Conservation (phyloP, 1,140 invertebrate genomes). For the Hyles euphorbiae region DNA sequence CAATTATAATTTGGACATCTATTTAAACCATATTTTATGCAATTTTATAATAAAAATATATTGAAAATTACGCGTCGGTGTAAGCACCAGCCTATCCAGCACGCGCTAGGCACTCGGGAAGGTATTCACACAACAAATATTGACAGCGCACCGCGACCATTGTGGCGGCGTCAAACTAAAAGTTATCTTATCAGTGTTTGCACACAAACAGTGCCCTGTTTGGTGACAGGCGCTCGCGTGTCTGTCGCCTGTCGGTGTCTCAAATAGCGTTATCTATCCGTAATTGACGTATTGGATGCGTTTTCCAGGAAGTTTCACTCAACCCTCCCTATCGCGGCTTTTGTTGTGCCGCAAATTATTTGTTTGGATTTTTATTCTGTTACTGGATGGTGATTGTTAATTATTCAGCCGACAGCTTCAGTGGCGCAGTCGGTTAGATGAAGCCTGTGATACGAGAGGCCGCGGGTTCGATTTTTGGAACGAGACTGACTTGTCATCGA, state of each 20-base stretch:
- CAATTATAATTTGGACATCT: too few species aligned
- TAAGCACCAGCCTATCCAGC: slow-evolving; percentile 30
- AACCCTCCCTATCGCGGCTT: background rate
- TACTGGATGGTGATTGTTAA: too few species aligned
- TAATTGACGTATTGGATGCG: slow-evolving; percentile 50
- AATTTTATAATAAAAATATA: too few species aligned
- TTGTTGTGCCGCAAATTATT: background rate
- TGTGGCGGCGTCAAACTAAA: slow-evolving; percentile 66
- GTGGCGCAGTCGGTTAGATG: too few species aligned
- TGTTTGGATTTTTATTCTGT: too few species aligned
- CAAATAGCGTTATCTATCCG: slow-evolving; percentile 45
- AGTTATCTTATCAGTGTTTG: slow-evolving; percentile 71
- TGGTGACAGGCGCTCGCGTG: slow-evolving; percentile 65
- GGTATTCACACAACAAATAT: slow-evolving; percentile 66
- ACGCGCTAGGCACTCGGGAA: slow-evolving; percentile 56
- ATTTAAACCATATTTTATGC: too few species aligned
- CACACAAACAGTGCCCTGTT: slow-evolving; percentile 49
- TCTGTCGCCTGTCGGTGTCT: slow-evolving; percentile 57
- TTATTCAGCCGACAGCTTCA: too few species aligned
- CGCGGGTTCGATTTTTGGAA: too few species aligned
- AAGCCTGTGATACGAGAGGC: too few species aligned
- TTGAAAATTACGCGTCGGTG: slow-evolving; percentile 32
- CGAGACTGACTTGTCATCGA: too few species aligned
- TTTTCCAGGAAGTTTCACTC: slow-evolving; percentile 44
- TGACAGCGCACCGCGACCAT: slow-evolving; percentile 52